Base-by-base conservation (phyloP, 2,797 vertebrate species). In the Naso thynnoides region DNA sequence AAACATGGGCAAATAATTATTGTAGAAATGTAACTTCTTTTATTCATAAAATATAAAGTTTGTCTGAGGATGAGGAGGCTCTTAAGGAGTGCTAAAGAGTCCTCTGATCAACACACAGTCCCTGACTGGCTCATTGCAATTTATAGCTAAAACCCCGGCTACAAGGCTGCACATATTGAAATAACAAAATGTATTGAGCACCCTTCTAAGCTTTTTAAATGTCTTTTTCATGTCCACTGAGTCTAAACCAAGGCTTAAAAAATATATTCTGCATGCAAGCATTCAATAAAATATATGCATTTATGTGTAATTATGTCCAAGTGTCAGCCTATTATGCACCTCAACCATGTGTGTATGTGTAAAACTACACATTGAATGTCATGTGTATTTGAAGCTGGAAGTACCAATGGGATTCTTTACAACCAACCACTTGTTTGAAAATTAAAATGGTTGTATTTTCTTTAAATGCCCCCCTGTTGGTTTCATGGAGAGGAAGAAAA, bases 381-480 rank as follows among this genome's bases (percentile, higher is more conserved):
- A n/a, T 38, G 21, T 27, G 47, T 55, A 53, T 81, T 81, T 75
- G 70, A 76, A 69, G 65, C 56, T 55, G 15, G 79, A 69, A 3
- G 60, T 41, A 84, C 70, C 61, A 45, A 15, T 15, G 42, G 78
- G 80, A 71, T 62, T 71, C 27, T 76, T 62, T 44, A 53, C 38
- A 14, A 14, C 38, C 65, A 86, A 77, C 56, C 55, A 75, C 73
- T 68, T 82, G 77, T 85, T 86, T 86, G 76, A 82, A 83, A 84
- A 82, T 72, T 45, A 71, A 84, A 84, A 82, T 16, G 70, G 63
- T 63, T 71, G 48, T 36, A 53, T 72, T 84, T 81, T 75, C 73
- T 56, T 36, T 11, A 55, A 84, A 72, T 60, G 60, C 70, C 71
- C 26, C 69, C 79, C 33, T 11, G 36, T 36, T 82, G 77, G 64